Conservation (phyloP, 2,113 vertebrate genomes). For the Pteruthius melanotis region DNA sequence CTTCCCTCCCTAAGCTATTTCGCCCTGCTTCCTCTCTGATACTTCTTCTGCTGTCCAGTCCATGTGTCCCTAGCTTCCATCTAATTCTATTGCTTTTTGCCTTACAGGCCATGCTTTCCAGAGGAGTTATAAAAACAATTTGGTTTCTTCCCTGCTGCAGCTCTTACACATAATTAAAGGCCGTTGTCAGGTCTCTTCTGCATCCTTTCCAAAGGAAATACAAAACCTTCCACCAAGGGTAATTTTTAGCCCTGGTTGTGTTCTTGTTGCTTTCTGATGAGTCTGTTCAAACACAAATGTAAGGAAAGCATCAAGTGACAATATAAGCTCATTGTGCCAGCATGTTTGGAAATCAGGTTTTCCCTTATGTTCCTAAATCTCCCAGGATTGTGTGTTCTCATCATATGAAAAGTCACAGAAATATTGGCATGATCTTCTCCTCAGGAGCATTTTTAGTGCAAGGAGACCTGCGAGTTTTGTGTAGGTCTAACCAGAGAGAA, state of each 20-base stretch:
- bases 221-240: not conserved
- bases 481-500: not conserved
- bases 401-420: not conserved
- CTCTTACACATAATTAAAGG: not conserved
- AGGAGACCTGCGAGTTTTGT: not conserved
- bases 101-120: not conserved
- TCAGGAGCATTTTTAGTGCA: not conserved
- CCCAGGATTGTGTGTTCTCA: not conserved
- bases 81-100: not conserved
- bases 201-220: not conserved
- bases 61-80: not conserved
- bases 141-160: not conserved
- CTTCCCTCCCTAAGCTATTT: not conserved
- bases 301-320: not conserved
- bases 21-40: not conserved
- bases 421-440: not conserved
- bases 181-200: not conserved
- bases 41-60: not conserved
- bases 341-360: not conserved
- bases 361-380: not conserved
- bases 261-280: not conserved
- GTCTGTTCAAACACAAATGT: not conserved
- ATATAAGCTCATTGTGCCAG: not conserved
- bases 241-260: not conserved
- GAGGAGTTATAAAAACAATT: not conserved